Base-by-base conservation (phyloP, 2,888 invertebrate species). In the Amphipoea oculea region DNA sequence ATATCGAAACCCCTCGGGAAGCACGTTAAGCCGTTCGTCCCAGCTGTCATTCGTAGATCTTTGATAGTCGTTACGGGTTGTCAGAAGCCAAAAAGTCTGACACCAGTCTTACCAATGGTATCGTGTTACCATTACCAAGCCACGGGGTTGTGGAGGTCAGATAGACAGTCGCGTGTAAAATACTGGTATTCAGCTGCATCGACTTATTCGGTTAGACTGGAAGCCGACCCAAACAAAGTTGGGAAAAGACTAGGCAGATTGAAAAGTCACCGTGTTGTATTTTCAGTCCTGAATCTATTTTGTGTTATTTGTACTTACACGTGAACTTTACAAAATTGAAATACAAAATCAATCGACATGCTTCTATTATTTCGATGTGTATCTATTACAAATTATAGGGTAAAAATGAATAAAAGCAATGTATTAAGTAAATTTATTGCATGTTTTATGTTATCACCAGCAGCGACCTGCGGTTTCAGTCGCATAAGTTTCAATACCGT, bases 351-450 rank as follows among this genome's bases (percentile, higher is more conserved):
- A 48, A 48, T 48, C 29, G 23, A 40, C 3, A 51, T 65, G 11
- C 14, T 45, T 42, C 20, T 70, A 9, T 63, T 62, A 51, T 54
- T 76, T 51, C 23, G 42, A 80, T 80, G 11, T 4, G 4, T 63
- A 84, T 79, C 62, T 60, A 36, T 73, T 17, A 6, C n/a, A 40
- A 73, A 82, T 77, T 48, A 62, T 82, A 76, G 40, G 40, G 80
- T 79, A 48, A 48, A 54, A 29, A 81, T 81, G n/a, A 68, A 65
- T 69, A n/a, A 81, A 54, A 60, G 45, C 45, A 73, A 36, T 54
- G 40, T 76, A 72, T 82, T 54, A 62, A n/a, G 40, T 71, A 65
- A 40, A 68, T 63, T 65, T 67, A 72, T 86, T 48, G 73, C 60
- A 45, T 69, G 69, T 71, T 54, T 29, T 62, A 1, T 66, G 42